A percentile compares a stretch with the other conserved stretches of the same genome.
Evolutionary conservation across 2,113 vertebrate genomes (phyloP).

Genomic region (Ameiurus melas): DNA sequence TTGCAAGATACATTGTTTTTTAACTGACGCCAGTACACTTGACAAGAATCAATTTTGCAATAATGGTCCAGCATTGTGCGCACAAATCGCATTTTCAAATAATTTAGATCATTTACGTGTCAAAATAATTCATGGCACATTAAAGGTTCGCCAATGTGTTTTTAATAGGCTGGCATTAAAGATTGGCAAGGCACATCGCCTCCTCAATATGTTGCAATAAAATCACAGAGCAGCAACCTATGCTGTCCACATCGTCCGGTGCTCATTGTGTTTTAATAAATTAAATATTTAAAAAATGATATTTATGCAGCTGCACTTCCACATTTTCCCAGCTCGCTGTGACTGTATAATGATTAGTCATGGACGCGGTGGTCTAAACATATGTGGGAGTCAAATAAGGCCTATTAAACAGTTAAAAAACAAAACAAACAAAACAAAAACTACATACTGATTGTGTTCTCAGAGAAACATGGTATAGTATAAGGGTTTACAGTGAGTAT

Average conservation of each 20-base stretch:
- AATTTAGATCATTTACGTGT: background rate
- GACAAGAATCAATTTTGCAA: background rate
- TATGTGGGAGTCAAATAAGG: too few species aligned
- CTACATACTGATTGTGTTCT: background rate
- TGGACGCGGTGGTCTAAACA: background rate
- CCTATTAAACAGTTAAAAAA: background rate
- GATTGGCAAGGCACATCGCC: background rate
- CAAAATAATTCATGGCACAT: background rate
- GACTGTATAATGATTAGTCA: background rate
- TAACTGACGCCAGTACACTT: background rate
- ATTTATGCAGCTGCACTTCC: background rate
- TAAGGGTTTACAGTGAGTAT: background rate
- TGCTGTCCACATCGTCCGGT: background rate
- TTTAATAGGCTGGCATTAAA: conserved; percentile 23
- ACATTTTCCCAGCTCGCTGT: background rate
- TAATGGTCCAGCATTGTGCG: background rate
- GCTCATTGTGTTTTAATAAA: background rate
- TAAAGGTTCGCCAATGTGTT: background rate
- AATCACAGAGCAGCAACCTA: background rate
- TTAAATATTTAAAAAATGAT: too few species aligned
- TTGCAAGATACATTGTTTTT: background rate
- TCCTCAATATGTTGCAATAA: background rate
- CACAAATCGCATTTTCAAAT: background rate
- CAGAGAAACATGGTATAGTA: background rate
- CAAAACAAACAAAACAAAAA: background rate